phyloP scores from a whole-genome alignment of 2,797 vertebrate species.

The Graptemys geographica region DNA sequence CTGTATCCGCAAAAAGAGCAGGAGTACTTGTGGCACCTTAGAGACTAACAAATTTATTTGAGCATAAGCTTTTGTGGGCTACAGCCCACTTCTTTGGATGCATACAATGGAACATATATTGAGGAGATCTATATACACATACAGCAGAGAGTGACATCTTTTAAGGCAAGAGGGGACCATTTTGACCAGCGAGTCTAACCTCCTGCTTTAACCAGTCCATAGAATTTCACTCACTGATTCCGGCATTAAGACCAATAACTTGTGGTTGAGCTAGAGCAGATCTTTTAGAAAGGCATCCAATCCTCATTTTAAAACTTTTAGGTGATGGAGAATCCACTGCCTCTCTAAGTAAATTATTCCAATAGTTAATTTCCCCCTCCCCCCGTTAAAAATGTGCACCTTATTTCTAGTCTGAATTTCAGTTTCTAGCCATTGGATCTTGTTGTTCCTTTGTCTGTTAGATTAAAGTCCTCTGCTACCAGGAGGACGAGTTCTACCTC shows the following conservation, averaged over 20 bases:
- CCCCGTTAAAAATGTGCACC: background rate
- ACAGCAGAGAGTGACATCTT: background rate
- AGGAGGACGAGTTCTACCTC: background rate
- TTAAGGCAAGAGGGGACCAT: background rate
- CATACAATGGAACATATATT: no score
- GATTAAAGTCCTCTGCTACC: background rate
- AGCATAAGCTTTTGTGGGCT: no score
- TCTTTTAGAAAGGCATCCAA: background rate
- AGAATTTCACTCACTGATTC: background rate
- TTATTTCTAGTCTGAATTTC: background rate
- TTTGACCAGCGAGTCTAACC: background rate
- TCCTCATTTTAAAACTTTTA: background rate
- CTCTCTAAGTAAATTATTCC: background rate
- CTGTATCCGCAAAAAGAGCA: no score
- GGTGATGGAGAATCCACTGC: rapidly evolving
- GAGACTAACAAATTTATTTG: no score
- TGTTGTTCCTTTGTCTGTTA: background rate
- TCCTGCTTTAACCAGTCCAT: rapidly evolving
- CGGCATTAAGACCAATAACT: background rate
- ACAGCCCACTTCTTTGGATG: no score
- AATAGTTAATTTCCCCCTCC: background rate
- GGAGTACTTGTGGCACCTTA: no score
- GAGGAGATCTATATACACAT: no score
- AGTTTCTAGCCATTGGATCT: background rate
- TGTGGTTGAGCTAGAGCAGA: background rate